Base-by-base conservation (phyloP, 2,888 invertebrate genomes). In the Furcula furcula region DNA sequence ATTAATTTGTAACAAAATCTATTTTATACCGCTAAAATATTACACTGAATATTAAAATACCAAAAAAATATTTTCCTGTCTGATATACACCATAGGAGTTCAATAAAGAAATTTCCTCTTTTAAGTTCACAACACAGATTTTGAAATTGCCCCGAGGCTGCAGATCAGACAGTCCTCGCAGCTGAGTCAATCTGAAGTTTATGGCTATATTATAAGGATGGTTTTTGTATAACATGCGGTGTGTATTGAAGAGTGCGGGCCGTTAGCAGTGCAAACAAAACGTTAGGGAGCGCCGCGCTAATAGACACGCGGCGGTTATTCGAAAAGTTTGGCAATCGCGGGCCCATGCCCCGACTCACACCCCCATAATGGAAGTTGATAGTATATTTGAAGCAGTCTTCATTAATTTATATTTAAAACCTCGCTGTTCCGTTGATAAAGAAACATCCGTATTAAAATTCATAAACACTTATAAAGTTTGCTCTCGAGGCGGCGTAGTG, bases 251-350 rank as follows among this genome's bases (percentile, higher is more conserved):
- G 37, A 26, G 27, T 16, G 37, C 45, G 23, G 36, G 45, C 31
- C 32, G 36, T 33, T 34, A 39, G 37, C 36, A 30, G 15, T 19
- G 45, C 39, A 38, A 45, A 46, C 40, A 37, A 27, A 32, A 27
- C 29, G 40, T n/a, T 10, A 32, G 39, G 50, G 46, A 39, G 36
- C 51, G 44, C 36, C 50, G 46, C 37, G 53, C 64, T 74, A 72
- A 72, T 69, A 67, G 68, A 69, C 65, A 68, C 53, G 64, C 57
- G 55, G 45, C 42, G 59, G 66, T 71, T 75, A 70, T 71, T 63
- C 57, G 60, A 60, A 65, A 75, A 75, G 58, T 65, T 69, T 53
- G 40, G 46, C 26, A 26, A 14, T 26, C 14, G 15, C 23, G 12
- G 7, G 3, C 3, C 23, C 10, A 3, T 3, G 11, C 11, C 4